phyloP scores from a whole-genome alignment of 2,888 invertebrate genomes.

The Apodemia duryi region DNA sequence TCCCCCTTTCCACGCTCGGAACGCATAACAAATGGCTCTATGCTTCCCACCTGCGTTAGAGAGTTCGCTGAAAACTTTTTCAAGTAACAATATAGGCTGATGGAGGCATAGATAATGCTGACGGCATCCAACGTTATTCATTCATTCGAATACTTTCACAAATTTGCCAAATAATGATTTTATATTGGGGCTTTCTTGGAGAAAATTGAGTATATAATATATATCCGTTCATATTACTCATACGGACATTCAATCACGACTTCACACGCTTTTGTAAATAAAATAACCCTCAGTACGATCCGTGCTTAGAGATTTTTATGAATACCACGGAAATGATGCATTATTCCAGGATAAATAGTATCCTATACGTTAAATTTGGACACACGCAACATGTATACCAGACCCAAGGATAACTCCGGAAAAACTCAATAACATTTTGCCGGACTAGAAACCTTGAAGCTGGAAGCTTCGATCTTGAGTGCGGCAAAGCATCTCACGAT shows the following conservation, averaged over 20 bases:
- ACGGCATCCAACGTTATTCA: constrained; percentile 20
- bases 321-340: too few species aligned
- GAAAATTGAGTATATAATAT: neutral
- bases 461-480: too few species aligned
- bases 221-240: neutral
- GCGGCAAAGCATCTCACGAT: too few species aligned
- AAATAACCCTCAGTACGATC: too few species aligned
- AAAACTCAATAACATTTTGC: too few species aligned
- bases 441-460: too few species aligned
- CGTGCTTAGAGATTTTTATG: too few species aligned
- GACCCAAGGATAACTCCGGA: too few species aligned
- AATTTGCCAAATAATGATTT: constrained; percentile 18
- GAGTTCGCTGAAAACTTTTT: constrained; percentile 33
- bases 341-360: too few species aligned
- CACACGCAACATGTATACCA: too few species aligned
- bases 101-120: constrained; percentile 22
- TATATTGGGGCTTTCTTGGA: neutral
- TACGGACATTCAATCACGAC: neutral
- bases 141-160: constrained; percentile 18
- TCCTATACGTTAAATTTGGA: too few species aligned
- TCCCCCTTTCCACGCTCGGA: constrained; percentile 36
- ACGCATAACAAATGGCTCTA: constrained; percentile 40
- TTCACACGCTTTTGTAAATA: too few species aligned
- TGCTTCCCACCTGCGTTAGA: constrained; percentile 38
- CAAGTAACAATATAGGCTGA: constrained; percentile 34